Evolutionary conservation across 2,113 vertebrate species (phyloP).

Genomic region (Isichthys henryi): DNA sequence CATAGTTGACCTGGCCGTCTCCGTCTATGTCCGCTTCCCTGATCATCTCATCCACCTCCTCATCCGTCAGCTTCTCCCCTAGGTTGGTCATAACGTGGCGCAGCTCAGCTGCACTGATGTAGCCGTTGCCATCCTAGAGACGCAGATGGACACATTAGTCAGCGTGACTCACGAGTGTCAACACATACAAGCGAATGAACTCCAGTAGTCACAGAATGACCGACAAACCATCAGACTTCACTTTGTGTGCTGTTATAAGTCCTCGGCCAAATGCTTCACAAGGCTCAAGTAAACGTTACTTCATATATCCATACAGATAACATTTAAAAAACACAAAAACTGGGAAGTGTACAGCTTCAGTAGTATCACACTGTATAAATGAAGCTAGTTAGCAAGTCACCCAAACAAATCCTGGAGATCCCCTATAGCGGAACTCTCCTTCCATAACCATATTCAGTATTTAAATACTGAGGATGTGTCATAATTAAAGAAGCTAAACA

Average conservation of each 20-base stretch:
- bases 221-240: neutral
- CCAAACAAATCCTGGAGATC: neutral
- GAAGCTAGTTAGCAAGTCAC: neutral
- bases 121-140: conserved; percentile 78
- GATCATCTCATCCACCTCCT: conserved; percentile 89
- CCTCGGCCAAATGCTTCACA: neutral
- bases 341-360: neutral
- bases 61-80: conserved; percentile 84
- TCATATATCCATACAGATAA: neutral
- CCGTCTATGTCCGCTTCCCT: conserved; percentile 91
- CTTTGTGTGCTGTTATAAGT: neutral
- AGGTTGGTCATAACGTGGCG: conserved; percentile 91
- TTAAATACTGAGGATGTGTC: neutral
- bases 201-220: neutral
- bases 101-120: conserved; percentile 84
- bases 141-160: neutral
- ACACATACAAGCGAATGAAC: neutral
- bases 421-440: neutral
- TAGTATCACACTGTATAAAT: neutral
- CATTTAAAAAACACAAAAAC: neutral
- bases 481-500: neutral
- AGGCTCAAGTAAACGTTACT: neutral
- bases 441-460: neutral
- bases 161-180: neutral
- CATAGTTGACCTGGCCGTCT: conserved; percentile 89